Base-by-base conservation (phyloP, 2,797 vertebrate genomes). In the Percopsis omiscomaycus region DNA sequence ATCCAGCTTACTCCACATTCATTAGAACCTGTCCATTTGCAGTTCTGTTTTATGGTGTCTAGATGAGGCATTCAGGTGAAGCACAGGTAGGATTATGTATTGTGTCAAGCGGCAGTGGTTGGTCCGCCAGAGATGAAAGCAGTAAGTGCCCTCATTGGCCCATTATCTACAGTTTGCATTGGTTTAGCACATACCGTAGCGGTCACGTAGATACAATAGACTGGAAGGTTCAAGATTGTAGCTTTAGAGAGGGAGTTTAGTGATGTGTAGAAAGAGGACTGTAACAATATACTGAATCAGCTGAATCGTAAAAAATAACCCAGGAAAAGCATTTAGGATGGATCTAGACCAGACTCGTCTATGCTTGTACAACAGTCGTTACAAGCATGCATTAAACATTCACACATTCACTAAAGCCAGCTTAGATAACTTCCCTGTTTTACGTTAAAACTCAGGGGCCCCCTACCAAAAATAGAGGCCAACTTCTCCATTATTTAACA, bases 341-440 rank as follows among this genome's bases (percentile, higher is more conserved):
- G 64, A 82, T 77, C 75, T 61, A 44, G 5, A 64, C 63, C 63
- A 0, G 30, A 72, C 75, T 76, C 61, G 14, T 76, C 78, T 85
- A 66, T 28, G 52, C 68, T 84, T 84, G 74, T 79, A 82, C 59
- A 45, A 66, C 57, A 61, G 46, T 51, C 27, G 16, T 49, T 71
- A 32, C 53, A 11, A 22, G 5, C 51, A 2, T 1, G 80, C 67
- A 86, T 59, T 82, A 84, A 87, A 79, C 59, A 1, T 63, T 66
- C 76, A 73, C 69, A 79, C 59, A 1, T 63, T 66, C 76, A 73
- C 69, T 66, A 45, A 14, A 65, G 75, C 84, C 81, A 42, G 75
- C 76, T 68, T 69, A 74, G 53, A 61, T 30, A 78, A 84, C 64
- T 46, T 85, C 87, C 86, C 74, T 0, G 56, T 86, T 86, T 89